Conservation (phyloP, 2,888 invertebrate species). For the Lucinisca nassula region DNA sequence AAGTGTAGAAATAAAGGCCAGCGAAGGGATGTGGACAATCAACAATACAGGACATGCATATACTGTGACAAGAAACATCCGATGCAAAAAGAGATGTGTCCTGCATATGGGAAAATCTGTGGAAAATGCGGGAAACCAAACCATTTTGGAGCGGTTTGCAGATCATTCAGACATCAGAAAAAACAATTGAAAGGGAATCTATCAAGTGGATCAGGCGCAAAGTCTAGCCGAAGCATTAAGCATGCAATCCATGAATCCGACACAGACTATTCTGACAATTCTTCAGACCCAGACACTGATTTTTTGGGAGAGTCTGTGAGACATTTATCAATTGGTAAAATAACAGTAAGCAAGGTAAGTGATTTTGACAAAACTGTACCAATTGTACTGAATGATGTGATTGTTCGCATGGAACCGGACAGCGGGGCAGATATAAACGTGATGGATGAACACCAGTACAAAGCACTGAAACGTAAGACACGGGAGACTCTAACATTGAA, state of each 20-base stretch:
- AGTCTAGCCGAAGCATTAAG: not conserved
- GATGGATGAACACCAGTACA: not conserved
- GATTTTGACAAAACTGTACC: not conserved
- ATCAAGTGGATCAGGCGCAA: too few species aligned
- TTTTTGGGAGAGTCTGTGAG: constrained; percentile 4
- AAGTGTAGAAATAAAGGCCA: not conserved
- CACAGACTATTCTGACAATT: not conserved
- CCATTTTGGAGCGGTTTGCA: constrained; percentile 15
- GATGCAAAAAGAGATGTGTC: not conserved
- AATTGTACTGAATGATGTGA: not conserved
- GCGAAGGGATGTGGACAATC: not conserved
- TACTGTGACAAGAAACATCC: constrained; percentile 11
- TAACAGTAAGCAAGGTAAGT: not conserved
- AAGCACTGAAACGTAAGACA: not conserved
- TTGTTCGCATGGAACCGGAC: too few species aligned
- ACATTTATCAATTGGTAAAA: not conserved
- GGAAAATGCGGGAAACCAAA: constrained; percentile 12
- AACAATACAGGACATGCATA: not conserved
- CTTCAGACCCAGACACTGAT: not conserved
- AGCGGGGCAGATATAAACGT: too few species aligned
- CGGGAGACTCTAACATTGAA: not conserved
- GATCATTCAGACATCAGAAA: too few species aligned
- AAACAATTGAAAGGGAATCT: too few species aligned
- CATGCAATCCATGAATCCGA: not conserved
- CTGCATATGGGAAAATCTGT: not conserved